Evolutionary conservation across 2,113 vertebrate genomes (phyloP), one percentile per base, ranked within the genome.

Genomic region (Gnathochromis pfefferi): DNA sequence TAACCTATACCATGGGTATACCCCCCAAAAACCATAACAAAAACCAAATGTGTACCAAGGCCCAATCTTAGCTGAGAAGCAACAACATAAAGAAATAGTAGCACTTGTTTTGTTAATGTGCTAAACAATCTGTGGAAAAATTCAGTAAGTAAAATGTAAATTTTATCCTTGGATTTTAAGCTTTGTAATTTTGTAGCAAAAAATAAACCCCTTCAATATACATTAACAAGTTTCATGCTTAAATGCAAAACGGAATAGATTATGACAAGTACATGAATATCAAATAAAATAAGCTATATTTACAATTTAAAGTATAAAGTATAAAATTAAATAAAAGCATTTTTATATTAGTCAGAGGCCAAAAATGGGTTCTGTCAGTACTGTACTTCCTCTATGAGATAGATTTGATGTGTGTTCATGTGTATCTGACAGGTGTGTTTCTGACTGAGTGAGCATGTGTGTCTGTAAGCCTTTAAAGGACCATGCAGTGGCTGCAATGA

Each of bases 151-250:
- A 40, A 23, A 23, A 68, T 68, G n/a, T 40, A 5, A 21, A 68
- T 40, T 5, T 3, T 40, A n/a, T 3, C 33, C 10, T 40, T 9
- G 35, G 63, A 40, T 23, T 68, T 40, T 68, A 68, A 40, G 35
- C n/a, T 38, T 38, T 58, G 5, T 17, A 17, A 0, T 58, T 33
- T 33, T 9, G 57, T 60, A 51, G 8, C 17, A 57, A 57, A 16
- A 33, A 21, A 19, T 2, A 7, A 1, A 0, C 0, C 1, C 10
- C 53, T 33, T 68, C 63, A 68, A 6, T 23, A 21, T 21, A 23
- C 1, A 40, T 14, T 68, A 21, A 40, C 35, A 40, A 40, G 35
- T 40, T 21, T 35, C 2, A 68, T 40, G 7, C 35, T 68, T 3
- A 60, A 60, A 33, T 60, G 16, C 57, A 33, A 60, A 60, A 60